Evolutionary conservation across 2,888 invertebrate species (phyloP).

Genomic region (Cataglyphis livida): DNA sequence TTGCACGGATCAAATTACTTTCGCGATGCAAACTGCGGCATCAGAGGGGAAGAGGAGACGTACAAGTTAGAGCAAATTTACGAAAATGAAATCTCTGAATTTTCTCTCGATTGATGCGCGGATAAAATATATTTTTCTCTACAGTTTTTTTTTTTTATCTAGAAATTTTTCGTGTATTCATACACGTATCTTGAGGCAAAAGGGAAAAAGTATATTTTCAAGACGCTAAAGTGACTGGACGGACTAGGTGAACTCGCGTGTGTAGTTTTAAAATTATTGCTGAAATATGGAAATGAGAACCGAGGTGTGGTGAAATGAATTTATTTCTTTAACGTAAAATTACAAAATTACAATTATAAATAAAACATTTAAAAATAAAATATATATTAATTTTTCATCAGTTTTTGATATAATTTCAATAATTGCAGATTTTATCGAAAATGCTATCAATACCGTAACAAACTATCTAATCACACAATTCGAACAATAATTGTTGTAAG

Average conservation of each 20-base stretch:
- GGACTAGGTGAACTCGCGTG: background rate
- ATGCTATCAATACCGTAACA: background rate
- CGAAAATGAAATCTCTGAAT: slow-evolving; percentile 15
- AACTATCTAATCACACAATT: background rate
- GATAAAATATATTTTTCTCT: slow-evolving; percentile 29
- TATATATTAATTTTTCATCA: background rate
- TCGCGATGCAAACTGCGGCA: background rate
- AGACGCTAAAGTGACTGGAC: background rate
- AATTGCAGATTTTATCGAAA: background rate
- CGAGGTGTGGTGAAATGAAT: background rate
- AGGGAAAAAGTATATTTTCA: slow-evolving; percentile 19
- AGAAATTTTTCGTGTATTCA: slow-evolving; percentile 17
- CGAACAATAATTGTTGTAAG: background rate
- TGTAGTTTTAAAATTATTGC: slow-evolving; percentile 31
- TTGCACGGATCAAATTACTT: slow-evolving; percentile 25
- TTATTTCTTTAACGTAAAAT: slow-evolving; percentile 2
- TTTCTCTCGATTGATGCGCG: slow-evolving; percentile 13
- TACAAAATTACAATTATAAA: background rate
- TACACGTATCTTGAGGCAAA: slow-evolving; percentile 1
- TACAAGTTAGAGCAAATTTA: slow-evolving; percentile 10
- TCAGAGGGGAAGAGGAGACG: background rate
- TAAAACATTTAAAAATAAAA: background rate
- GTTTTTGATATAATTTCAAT: background rate
- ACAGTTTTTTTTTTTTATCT: slow-evolving; percentile 12
- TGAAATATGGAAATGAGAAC: slow-evolving; percentile 30